phyloP scores from a whole-genome alignment of 2,797 vertebrate genomes.

The Corythornis leucogaster region DNA sequence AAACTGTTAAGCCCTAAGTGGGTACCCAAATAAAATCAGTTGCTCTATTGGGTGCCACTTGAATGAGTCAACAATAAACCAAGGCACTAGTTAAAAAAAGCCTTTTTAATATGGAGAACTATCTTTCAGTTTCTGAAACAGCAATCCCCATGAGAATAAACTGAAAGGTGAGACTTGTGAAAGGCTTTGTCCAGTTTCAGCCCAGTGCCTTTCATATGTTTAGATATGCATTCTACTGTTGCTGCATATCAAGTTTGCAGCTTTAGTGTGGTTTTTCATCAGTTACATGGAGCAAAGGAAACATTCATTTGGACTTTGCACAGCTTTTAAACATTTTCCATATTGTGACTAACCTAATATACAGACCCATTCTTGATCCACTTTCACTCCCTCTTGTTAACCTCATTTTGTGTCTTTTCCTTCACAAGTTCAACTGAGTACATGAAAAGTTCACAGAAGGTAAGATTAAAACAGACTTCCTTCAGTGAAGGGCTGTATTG shows the following conservation, averaged over 20 bases:
- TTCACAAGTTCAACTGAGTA: neutral
- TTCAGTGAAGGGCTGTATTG: neutral
- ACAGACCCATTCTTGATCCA: constrained; percentile 11
- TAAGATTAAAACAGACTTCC: neutral
- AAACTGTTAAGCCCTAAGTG: constrained; percentile 49
- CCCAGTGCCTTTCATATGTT: constrained; percentile 36
- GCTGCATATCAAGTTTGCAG: constrained; percentile 52
- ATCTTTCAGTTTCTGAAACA: constrained; percentile 59
- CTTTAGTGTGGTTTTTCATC: constrained; percentile 50
- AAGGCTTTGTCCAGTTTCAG: constrained; percentile 62
- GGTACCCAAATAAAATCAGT: constrained; percentile 62
- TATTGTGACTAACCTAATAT: constrained; percentile 18
- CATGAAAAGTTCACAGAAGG: neutral
- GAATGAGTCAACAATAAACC: constrained; percentile 68
- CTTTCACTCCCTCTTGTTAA: neutral
- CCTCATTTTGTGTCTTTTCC: neutral
- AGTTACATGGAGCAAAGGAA: constrained; percentile 18
- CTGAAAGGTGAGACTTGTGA: constrained; percentile 65
- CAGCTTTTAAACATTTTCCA: constrained; percentile 27
- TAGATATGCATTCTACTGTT: constrained; percentile 54
- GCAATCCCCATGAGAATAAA: constrained; percentile 53
- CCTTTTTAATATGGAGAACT: constrained; percentile 58
- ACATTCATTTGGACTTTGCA: constrained; percentile 29
- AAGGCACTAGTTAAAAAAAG: constrained; percentile 29
- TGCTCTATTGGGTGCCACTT: constrained; percentile 61